Evolutionary conservation across 2,888 invertebrate species (phyloP), one percentile per base, ranked within the genome.

Genomic region (Piscicola geometra): DNA sequence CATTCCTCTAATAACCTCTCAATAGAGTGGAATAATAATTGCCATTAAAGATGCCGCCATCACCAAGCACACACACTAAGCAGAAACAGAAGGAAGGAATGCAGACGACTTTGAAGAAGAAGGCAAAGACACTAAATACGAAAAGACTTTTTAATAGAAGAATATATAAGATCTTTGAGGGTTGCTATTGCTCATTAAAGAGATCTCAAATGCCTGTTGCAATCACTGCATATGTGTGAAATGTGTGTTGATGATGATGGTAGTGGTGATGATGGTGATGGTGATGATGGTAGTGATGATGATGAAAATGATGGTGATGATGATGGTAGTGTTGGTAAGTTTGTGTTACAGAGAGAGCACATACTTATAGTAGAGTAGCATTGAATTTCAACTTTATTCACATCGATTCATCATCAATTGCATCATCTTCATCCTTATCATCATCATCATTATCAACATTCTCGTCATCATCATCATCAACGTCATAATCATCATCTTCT

Each of bases 241-340:
- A 21, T 15, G 50, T 9, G 21, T 18, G 60, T 18, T 9, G 60
- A 56, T 18, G 60, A 56, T 18, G 60, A 21, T 25, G 60, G n/a
- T 18, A n/a, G n/a, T 56, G 60, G n/a, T 25, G 60, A 56, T 56
- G 60, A 56, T 56, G 60, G n/a, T 56, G 60, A 25, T 9, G 25
- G n/a, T 56, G 60, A 25, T 56, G 60, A 56, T 56, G 60, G n/a
- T 56, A n/a, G 25, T 25, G 60, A 56, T 5, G 60, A 56, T 56
- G 5, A 56, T 56, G 60, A 5, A 56, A 3, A 56, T 56, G 60
- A 56, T 18, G 25, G n/a, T 56, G 60, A 56, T 15, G 12, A 56
- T 25, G 60, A 56, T n/a, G n/a, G n/a, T n/a, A n/a, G n/a, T 47
- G 21, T 47, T 21, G 50, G 12, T 15, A 21, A 21, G 50, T 47